Base-by-base conservation (phyloP, 2,797 vertebrate genomes). In the Gallinago stenura region DNA sequence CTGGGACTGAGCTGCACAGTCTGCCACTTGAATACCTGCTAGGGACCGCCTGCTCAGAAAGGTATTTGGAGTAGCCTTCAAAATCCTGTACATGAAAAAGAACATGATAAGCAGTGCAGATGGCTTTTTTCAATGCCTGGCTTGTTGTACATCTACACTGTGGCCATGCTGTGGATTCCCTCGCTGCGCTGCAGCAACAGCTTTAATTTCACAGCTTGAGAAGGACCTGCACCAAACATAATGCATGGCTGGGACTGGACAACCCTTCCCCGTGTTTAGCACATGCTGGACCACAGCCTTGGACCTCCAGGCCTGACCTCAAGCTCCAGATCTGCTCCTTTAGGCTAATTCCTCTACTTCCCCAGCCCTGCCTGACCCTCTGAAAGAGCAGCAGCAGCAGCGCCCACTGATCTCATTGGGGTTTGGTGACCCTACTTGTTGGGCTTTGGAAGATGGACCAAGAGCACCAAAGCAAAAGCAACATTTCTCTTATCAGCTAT, bases 341-440 rank as follows among this genome's bases (percentile, higher is more conserved):
- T 15, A 71, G 50, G 21, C 5, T 0, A 8, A 48, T 37, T 72
- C 62, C n/a, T 39, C 46, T 15, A 16, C 61, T 48, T 83, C 17
- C 57, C 2, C 0, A 77, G 41, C 26, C 31, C 39, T 33, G 12
- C 21, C 6, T 7, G 6, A 10, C n/a, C 18, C n/a, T 6, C 15
- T 3, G 21, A 21, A 70, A 48, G 30, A 89, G 33, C 1, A 2
- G 50, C 48, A 2, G 50, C 48, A 70, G 39, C 25, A 75, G 33
- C 3, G 2, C 5, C 51, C 21, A 8, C 10, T 1, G 24, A 60
- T 56, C 39, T 24, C 70, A 58, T 0, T 0, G 1, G 15, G 7
- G 7, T 30, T 54, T 48, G 24, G 26, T 71, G 79, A 78, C 10
- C 16, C 16, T 37, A 5, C 2, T 9, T 0, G 0, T 0, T 26